Conservation (phyloP, 2,797 vertebrate genomes). For the Acrossocheilus wenchowensis region DNA sequence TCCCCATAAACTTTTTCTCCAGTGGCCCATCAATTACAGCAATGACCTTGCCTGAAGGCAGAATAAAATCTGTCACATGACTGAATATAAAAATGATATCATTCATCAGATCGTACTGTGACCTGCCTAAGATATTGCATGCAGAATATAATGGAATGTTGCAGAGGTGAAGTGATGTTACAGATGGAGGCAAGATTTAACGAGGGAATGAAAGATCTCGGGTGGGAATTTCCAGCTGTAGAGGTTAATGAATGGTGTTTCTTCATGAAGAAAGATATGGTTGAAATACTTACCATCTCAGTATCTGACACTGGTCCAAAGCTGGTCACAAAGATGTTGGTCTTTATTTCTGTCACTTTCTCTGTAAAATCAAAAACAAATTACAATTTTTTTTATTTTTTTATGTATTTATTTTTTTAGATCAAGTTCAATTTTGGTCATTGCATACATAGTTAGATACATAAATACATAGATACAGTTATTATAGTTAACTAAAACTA, state of each 20-base stretch:
- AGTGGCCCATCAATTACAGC: slow-evolving; percentile 9
- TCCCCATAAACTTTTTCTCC: slow-evolving; percentile 17
- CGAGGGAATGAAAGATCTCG: slow-evolving; percentile 27
- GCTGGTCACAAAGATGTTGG: slow-evolving; percentile 98
- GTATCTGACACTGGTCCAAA: slow-evolving; percentile 97
- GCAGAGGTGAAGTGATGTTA: slow-evolving; percentile 24
- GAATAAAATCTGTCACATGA: neutral
- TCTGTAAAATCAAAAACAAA: slow-evolving; percentile 77
- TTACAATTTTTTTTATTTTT: neutral
- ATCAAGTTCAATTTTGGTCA: neutral
- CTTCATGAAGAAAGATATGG: neutral
- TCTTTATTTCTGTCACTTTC: slow-evolving; percentile 96
- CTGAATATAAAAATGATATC: slow-evolving; percentile 34
- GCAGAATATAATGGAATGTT: slow-evolving; percentile 6
- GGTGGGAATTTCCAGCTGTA: neutral
- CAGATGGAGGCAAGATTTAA: slow-evolving; percentile 23
- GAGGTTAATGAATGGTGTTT: slow-evolving; percentile 27
- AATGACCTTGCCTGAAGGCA: neutral
- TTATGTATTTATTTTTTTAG: neutral
- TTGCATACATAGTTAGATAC: neutral
- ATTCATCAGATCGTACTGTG: slow-evolving; percentile 28
- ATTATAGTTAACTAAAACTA: neutral
- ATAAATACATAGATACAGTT: neutral
- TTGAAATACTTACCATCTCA: slow-evolving; percentile 87
- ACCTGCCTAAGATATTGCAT: neutral